Evolutionary conservation across 2,888 invertebrate genomes (phyloP).

Genomic region (Pristionchus maxplancki): DNA sequence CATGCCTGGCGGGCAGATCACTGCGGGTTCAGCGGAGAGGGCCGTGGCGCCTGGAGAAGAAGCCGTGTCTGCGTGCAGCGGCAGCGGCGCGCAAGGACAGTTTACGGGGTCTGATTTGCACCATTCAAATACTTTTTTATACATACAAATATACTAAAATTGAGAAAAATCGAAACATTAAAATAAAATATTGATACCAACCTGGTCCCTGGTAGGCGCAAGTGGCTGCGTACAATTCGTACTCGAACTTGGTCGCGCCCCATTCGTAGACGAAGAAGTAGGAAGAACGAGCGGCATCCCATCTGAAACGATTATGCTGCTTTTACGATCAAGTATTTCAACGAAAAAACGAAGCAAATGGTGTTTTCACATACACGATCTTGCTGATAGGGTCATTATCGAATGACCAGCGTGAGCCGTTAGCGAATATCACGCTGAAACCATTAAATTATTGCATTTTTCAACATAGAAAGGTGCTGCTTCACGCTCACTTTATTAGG

Average conservation of each 20-base stretch:
- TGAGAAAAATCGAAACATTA: background rate
- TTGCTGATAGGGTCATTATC: background rate
- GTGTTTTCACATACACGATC: background rate
- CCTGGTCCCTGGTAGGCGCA: background rate
- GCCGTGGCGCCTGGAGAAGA: background rate
- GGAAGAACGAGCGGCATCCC: background rate
- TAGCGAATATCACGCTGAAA: background rate
- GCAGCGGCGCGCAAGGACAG: background rate
- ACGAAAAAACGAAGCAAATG: background rate
- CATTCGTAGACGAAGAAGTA: background rate
- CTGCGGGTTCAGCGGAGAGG: background rate
- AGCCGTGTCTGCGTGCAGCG: background rate
- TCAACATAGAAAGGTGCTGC: background rate
- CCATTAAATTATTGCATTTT: background rate
- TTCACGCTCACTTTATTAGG: background rate
- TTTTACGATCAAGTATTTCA: background rate
- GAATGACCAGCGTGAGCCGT: background rate
- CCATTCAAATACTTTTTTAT: background rate
- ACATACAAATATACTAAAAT: background rate
- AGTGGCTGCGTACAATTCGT: background rate
- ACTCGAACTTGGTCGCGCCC: background rate
- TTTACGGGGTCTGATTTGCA: background rate
- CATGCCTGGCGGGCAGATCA: background rate
- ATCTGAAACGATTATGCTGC: background rate
- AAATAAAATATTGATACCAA: background rate